Conservation (phyloP, 1,140 invertebrate species). For the Tachypleus tridentatus region DNA sequence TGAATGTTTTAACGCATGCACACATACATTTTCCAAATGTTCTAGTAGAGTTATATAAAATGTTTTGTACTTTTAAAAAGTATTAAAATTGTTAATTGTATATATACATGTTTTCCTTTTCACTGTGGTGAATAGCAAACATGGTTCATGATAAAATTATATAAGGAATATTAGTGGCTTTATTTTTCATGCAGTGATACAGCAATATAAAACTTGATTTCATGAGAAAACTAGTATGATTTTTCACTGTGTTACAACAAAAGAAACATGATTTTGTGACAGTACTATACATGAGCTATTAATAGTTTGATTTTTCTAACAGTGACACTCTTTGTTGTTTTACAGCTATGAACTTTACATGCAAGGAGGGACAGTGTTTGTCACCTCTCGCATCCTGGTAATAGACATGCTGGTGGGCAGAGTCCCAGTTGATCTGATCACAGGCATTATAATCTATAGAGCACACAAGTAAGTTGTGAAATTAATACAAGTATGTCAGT, state of each 20-base stretch:
- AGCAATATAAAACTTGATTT: too few relatives aligned
- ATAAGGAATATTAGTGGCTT: too few relatives aligned
- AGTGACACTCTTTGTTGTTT: constrained; percentile 11
- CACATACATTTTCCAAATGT: too few relatives aligned
- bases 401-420: constrained; percentile 89
- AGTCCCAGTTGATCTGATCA: constrained; percentile 66
- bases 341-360: constrained; percentile 52
- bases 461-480: constrained; percentile 54
- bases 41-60: too few relatives aligned
- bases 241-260: background rate
- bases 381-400: constrained; percentile 79
- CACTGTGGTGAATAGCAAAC: too few relatives aligned
- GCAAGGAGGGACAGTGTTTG: constrained; percentile 85
- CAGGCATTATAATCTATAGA: constrained; percentile 70
- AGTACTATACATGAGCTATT: background rate
- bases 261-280: background rate
- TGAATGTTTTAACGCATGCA: background rate
- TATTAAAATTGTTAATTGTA: too few relatives aligned
- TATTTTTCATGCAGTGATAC: too few relatives aligned
- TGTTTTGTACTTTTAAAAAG: too few relatives aligned
- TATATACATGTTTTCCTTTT: too few relatives aligned
- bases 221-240: too few relatives aligned
- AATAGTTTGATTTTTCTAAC: background rate
- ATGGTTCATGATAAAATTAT: too few relatives aligned
- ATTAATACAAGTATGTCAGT: too few relatives aligned